These are phyloP conservation scores for Notiomystis cincta DNA, from an alignment of 2,113 vertebrate genomes.

Conservation along the genomic window DNA sequence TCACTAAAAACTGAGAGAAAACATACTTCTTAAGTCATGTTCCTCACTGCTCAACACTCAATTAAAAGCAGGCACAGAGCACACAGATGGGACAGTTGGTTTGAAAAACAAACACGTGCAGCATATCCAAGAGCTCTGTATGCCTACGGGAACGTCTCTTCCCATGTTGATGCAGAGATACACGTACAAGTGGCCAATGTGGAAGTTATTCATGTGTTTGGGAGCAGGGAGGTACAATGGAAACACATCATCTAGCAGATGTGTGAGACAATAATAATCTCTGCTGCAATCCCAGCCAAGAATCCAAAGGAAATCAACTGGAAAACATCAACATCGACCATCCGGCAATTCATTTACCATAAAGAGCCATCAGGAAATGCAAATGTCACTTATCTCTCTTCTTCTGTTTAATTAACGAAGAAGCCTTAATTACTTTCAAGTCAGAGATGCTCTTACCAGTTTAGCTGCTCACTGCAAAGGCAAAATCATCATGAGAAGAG, in stretches of 20 bases:
- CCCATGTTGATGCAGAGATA: background rate
- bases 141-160: background rate
- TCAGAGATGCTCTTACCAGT: background rate
- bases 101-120: background rate
- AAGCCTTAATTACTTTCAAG: slow-evolving; percentile 38
- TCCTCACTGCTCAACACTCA: background rate
- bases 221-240: background rate
- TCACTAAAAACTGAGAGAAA: background rate
- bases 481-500: background rate
- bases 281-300: background rate
- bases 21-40: background rate
- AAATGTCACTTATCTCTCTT: slow-evolving; percentile 25
- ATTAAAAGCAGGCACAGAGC: background rate
- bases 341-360: slow-evolving; percentile 25
- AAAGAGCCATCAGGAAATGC: slow-evolving; percentile 11
- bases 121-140: background rate
- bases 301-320: slow-evolving; percentile 33
- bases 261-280: slow-evolving; percentile 1
- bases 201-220: background rate
- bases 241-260: background rate
- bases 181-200: background rate
- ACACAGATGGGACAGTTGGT: background rate
- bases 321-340: slow-evolving; percentile 41
- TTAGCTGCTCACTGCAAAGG: background rate
- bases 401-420: slow-evolving; percentile 34